Percentiles rank a stretch among this genome's conserved stretches.
Evolutionary conservation across 2,113 vertebrate species (phyloP).

Genomic region (Mungos mungo): DNA sequence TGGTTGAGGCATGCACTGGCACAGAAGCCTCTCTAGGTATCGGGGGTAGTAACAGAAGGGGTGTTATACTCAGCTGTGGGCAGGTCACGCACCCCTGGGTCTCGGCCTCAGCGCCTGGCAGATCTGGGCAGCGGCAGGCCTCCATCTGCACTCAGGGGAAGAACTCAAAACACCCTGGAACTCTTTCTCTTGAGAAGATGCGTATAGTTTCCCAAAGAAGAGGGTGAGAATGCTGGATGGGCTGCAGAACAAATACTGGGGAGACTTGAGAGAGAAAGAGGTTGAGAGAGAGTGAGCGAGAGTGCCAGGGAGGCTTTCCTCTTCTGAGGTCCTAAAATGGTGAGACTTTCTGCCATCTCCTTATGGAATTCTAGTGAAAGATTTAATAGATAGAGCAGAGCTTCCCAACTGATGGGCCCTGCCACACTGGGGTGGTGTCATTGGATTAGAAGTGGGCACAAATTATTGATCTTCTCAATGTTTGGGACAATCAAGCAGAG

Average conservation of each 20-base stretch:
- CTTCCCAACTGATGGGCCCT: background rate
- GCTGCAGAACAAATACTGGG: background rate
- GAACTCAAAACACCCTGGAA: background rate
- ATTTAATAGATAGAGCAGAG: slow-evolving; percentile 9
- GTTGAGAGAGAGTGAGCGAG: background rate
- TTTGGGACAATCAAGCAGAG: background rate
- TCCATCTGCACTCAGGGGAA: background rate
- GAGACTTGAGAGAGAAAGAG: background rate
- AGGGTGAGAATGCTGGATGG: background rate
- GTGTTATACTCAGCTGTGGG: background rate
- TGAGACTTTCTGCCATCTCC: background rate
- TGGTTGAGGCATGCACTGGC: background rate
- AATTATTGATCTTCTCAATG: background rate
- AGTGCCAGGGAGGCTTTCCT: background rate
- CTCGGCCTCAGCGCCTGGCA: background rate
- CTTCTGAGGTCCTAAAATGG: background rate
- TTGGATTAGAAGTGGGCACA: background rate
- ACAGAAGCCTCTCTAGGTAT: background rate
- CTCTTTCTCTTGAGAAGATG: background rate
- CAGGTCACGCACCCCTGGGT: background rate
- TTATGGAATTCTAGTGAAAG: background rate
- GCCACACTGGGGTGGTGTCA: background rate
- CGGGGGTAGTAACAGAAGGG: background rate
- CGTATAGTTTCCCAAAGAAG: background rate
- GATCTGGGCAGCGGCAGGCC: background rate